Evolutionary conservation across 2,113 vertebrate genomes (phyloP).

Genomic region (Elephantulus edwardii): DNA sequence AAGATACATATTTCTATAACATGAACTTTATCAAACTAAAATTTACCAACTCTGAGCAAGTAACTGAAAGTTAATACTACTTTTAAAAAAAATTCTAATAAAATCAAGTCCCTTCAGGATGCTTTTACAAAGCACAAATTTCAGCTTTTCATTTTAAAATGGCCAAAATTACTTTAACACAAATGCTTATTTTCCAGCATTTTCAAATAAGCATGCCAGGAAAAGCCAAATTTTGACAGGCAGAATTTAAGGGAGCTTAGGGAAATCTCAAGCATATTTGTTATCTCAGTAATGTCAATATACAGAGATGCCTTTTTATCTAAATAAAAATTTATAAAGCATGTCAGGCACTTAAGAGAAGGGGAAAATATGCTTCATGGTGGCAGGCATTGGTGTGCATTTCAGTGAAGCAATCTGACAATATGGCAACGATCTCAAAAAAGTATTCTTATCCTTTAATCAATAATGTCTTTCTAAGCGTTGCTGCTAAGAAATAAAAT

Average conservation of each 20-base stretch:
- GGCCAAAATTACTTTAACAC: neutral
- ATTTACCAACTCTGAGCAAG: neutral
- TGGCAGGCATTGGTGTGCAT: neutral
- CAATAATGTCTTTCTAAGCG: neutral
- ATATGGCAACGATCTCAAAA: neutral
- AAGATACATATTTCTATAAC: slow-evolving; percentile 32
- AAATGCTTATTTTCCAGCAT: neutral
- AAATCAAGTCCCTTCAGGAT: slow-evolving; percentile 15
- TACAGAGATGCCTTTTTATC: neutral
- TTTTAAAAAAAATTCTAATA: neutral
- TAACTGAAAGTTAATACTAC: neutral
- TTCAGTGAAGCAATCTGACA: neutral
- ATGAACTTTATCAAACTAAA: slow-evolving; percentile 23
- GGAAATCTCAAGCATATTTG: slow-evolving; percentile 11
- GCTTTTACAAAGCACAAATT: slow-evolving; percentile 11
- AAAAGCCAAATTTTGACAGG: neutral
- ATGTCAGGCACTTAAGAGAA: neutral
- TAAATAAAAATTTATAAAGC: neutral
- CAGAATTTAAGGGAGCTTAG: slow-evolving; percentile 21
- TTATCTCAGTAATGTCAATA: neutral
- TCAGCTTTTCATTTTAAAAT: slow-evolving; percentile 38
- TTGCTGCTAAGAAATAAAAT: neutral
- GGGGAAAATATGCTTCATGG: neutral
- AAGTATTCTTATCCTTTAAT: neutral
- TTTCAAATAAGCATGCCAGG: neutral